These are phyloP conservation scores for Emydoidea blandingii DNA, from an alignment of 2,797 vertebrate genomes.

Conservation along the genomic window DNA sequence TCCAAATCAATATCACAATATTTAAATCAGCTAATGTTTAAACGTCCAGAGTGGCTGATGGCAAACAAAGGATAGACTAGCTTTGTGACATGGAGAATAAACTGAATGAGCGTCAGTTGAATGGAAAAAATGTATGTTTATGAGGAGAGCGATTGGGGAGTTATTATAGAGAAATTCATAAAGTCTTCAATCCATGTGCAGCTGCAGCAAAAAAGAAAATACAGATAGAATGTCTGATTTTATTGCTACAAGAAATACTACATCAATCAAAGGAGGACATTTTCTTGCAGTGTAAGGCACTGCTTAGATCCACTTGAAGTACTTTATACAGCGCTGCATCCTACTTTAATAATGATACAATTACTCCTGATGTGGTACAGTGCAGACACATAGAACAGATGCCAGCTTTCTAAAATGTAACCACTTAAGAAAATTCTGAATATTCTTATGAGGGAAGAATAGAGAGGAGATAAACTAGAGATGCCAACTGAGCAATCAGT, in stretches of 20 bases:
- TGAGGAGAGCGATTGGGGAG: neutral
- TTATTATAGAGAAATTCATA: neutral
- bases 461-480: neutral
- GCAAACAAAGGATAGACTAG: neutral
- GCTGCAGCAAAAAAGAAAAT: neutral
- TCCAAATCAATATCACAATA: neutral
- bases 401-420: neutral
- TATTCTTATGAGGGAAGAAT: neutral
- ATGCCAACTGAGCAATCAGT: neutral
- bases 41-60: neutral
- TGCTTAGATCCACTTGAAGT: neutral
- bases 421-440: neutral
- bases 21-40: neutral
- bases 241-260: neutral
- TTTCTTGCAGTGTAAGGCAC: slow-evolving; percentile 13
- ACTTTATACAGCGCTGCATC: neutral
- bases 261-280: slow-evolving; percentile 28
- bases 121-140: neutral
- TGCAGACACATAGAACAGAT: neutral
- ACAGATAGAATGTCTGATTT: neutral
- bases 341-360: neutral
- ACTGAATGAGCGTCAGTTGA: neutral
- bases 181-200: neutral
- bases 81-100: neutral
- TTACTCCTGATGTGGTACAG: neutral